Conservation (phyloP, 1,140 invertebrate genomes). For the Drosophila takahashii region DNA sequence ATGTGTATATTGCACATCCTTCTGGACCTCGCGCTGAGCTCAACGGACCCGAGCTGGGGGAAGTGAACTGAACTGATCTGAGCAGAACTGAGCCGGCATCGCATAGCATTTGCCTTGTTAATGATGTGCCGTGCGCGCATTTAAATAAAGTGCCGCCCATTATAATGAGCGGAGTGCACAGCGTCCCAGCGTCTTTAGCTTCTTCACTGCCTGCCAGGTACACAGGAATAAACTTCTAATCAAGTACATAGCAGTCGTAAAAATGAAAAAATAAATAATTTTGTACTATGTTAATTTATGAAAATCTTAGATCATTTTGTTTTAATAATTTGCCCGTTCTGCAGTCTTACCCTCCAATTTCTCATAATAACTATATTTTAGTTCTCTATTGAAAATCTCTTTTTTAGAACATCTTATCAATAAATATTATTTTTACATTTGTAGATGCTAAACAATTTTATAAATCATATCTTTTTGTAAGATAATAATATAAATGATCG, state of each 20-base stretch:
- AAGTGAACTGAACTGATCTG: conserved; percentile 14
- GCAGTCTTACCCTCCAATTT: no score
- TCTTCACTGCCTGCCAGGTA: conserved; percentile 12
- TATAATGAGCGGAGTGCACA: conserved; percentile 71
- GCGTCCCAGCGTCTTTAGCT: conserved; percentile 24
- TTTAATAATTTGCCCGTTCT: no score
- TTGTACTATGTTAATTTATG: no score
- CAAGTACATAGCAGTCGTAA: not conserved
- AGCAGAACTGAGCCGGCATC: conserved; percentile 1
- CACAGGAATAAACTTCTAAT: conserved; percentile 6
- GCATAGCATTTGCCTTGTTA: conserved; percentile 73
- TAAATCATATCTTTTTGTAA: no score
- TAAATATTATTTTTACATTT: no score
- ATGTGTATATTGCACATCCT: conserved; percentile 41
- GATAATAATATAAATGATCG: not conserved
- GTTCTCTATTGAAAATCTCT: no score
- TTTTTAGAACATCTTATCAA: no score
- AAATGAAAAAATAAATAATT: not conserved
- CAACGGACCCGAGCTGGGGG: not conserved
- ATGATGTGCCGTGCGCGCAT: conserved; percentile 80
- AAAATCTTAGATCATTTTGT: no score
- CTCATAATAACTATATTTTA: no score
- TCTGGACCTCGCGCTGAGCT: conserved; percentile 8
- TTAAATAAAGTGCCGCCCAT: conserved; percentile 81
- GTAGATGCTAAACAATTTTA: no score